These are phyloP conservation scores for Myripristis murdjan DNA, from an alignment of 2,797 vertebrate genomes.

Conservation along the genomic window DNA sequence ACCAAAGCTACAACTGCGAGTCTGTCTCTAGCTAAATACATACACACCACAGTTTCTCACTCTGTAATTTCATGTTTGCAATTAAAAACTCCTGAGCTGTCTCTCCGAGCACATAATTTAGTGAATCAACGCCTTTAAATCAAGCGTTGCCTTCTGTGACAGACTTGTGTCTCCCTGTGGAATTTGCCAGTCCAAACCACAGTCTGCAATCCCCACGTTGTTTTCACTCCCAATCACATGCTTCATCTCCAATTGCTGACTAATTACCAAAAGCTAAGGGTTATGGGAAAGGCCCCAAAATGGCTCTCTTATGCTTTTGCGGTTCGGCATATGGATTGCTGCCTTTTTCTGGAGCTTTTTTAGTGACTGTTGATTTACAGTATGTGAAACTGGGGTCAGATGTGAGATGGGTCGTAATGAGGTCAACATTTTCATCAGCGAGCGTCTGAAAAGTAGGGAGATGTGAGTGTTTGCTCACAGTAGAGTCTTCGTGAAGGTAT, in stretches of 20 bases:
- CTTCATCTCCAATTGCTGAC: slow-evolving; percentile 84
- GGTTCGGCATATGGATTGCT: slow-evolving; percentile 79
- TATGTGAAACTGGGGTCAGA: slow-evolving; percentile 77
- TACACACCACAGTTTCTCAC: slow-evolving; percentile 73
- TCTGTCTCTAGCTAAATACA: slow-evolving; percentile 81
- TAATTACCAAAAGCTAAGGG: slow-evolving; percentile 84
- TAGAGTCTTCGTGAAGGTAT: too few relatives aligned
- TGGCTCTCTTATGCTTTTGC: slow-evolving; percentile 81
- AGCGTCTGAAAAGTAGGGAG: slow-evolving; percentile 37
- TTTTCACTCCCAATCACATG: slow-evolving; percentile 83
- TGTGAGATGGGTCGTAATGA: slow-evolving; percentile 68
- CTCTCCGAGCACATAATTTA: slow-evolving; percentile 81
- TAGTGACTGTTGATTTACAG: slow-evolving; percentile 79
- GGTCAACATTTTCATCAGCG: slow-evolving; percentile 55
- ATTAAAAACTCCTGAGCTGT: slow-evolving; percentile 85
- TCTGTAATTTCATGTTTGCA: slow-evolving; percentile 87
- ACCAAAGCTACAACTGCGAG: slow-evolving; percentile 77
- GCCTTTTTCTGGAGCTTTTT: slow-evolving; percentile 69
- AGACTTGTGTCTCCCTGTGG: slow-evolving; percentile 84
- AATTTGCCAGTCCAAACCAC: slow-evolving; percentile 85
- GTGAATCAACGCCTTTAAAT: slow-evolving; percentile 86
- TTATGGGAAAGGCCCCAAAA: slow-evolving; percentile 79
- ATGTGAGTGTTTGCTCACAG: slow-evolving; percentile 28
- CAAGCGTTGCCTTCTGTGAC: slow-evolving; percentile 82
- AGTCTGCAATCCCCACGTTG: slow-evolving; percentile 83